phyloP scores from a whole-genome alignment of 2,113 vertebrate species.

The Carollia perspicillata region DNA sequence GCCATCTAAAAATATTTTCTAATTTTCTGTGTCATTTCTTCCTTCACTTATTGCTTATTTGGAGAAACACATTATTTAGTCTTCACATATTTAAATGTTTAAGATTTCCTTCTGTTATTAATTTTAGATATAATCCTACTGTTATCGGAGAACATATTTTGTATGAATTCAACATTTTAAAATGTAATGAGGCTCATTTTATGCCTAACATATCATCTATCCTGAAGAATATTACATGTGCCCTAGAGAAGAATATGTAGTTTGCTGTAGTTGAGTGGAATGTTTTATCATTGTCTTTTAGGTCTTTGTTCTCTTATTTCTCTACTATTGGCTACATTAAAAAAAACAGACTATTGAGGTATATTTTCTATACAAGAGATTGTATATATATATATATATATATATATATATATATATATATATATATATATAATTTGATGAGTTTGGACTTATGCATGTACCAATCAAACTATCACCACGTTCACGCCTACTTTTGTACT shows the following conservation, averaged over 20 bases:
- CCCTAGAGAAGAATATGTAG: not conserved
- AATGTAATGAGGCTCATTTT: not conserved
- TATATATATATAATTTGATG: not conserved
- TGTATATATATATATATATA: not conserved
- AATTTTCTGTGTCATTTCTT: not conserved
- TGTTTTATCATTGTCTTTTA: not conserved
- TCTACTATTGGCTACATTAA: not conserved
- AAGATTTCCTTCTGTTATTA: constrained; percentile 1
- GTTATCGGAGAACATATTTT: not conserved
- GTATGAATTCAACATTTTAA: not conserved
- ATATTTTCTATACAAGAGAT: not conserved
- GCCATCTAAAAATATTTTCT: not conserved
- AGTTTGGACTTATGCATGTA: not conserved
- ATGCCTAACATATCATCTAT: not conserved
- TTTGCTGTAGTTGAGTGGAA: not conserved
- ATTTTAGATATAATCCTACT: not conserved
- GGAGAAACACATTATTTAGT: not conserved
- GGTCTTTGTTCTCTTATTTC: not conserved
- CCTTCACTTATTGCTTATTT: not conserved
- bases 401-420: not conserved
- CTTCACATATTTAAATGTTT: not conserved
- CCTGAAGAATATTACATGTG: not conserved
- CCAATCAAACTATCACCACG: not conserved
- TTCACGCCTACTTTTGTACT: not conserved
- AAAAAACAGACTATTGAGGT: too few relatives aligned